These are phyloP conservation scores for Aeoliscus strigatus DNA, from an alignment of 2,797 vertebrate species.

Conservation along the genomic window DNA sequence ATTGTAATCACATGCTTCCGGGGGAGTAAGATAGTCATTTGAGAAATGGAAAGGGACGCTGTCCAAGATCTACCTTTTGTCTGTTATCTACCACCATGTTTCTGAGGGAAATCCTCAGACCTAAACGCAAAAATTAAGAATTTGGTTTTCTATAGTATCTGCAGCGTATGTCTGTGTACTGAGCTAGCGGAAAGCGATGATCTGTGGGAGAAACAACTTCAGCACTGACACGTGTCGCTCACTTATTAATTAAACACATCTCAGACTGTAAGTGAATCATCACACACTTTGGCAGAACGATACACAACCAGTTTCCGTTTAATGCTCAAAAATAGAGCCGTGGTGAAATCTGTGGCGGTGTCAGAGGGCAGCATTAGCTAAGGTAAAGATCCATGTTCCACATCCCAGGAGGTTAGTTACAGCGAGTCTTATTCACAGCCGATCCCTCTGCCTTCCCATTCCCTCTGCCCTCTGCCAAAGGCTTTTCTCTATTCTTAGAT, in stretches of 20 bases:
- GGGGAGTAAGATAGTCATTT: conserved; percentile 33
- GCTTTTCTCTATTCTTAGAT: conserved; percentile 65
- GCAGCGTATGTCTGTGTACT: neutral
- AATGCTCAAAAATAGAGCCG: too few species aligned
- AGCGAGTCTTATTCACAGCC: conserved; percentile 57
- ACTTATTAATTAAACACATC: neutral
- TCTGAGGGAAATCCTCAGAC: conserved; percentile 18
- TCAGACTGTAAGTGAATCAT: neutral
- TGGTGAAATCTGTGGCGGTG: neutral
- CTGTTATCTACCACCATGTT: conserved; percentile 24
- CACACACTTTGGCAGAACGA: too few species aligned
- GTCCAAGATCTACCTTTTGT: conserved; percentile 37
- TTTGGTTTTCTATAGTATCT: conserved; percentile 9
- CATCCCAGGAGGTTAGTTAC: conserved; percentile 50
- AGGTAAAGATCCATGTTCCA: conserved; percentile 45
- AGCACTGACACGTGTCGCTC: neutral
- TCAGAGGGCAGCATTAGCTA: conserved; percentile 46
- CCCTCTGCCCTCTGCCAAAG: conserved; percentile 58
- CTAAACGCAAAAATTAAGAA: conserved; percentile 16
- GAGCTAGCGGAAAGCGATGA: neutral
- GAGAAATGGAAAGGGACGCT: conserved; percentile 21
- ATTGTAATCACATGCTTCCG: conserved; percentile 53
- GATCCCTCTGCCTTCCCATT: conserved; percentile 46
- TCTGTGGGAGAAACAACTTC: too few species aligned
- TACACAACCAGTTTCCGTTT: too few species aligned